A percentile compares a stretch with the other conserved stretches of the same genome.
phyloP scores from a whole-genome alignment of 2,797 vertebrate genomes.

The Mionectes olivaceus region DNA sequence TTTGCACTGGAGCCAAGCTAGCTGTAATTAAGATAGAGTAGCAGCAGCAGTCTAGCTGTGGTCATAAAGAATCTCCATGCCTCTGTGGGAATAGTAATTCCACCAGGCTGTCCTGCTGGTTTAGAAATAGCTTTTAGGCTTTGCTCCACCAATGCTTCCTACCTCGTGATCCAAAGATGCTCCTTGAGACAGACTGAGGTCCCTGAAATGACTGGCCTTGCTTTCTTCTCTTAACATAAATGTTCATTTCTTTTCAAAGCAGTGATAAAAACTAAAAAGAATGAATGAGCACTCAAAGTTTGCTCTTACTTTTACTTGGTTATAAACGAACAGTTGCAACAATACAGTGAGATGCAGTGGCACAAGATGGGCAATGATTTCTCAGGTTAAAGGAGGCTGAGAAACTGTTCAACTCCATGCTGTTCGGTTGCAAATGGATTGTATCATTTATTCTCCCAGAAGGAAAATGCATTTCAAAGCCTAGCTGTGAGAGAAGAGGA shows the following conservation, averaged over 20 bases:
- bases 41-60: not conserved
- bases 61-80: not conserved
- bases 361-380: not conserved
- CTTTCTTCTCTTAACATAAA: not conserved
- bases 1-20: not conserved
- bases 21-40: not conserved
- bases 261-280: not conserved
- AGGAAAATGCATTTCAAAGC: slow-evolving; percentile 3
- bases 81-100: not conserved
- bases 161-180: not conserved
- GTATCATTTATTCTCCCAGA: not conserved
- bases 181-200: not conserved
- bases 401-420: not conserved
- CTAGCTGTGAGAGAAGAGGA: not conserved
- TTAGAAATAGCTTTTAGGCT: not conserved
- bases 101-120: not conserved
- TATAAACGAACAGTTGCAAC: not conserved
- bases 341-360: not conserved
- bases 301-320: not conserved
- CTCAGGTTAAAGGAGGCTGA: not conserved
- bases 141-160: not conserved
- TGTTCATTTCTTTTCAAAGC: not conserved
- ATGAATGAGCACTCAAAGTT: not conserved
- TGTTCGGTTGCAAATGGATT: not conserved
- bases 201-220: not conserved